Evolutionary conservation across 2,113 vertebrate genomes (phyloP).

Genomic region (Bufo gargarizans): DNA sequence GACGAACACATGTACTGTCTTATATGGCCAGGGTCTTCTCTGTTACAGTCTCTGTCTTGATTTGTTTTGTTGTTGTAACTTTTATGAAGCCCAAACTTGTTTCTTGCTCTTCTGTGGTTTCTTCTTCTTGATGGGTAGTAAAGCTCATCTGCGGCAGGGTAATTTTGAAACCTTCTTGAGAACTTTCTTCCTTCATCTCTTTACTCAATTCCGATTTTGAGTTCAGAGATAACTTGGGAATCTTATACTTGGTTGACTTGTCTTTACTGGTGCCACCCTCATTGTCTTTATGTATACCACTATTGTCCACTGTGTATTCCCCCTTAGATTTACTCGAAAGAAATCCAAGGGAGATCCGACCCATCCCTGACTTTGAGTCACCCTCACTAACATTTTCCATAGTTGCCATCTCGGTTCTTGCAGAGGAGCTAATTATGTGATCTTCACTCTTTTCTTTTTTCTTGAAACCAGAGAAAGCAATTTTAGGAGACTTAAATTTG

Average conservation of each 20-base stretch:
- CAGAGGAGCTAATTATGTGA: conserved; percentile 68
- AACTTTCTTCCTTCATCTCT: conserved; percentile 64
- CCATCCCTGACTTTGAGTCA: conserved; percentile 63
- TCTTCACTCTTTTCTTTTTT: conserved; percentile 63
- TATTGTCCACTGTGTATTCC: conserved; percentile 61
- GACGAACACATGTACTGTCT: not conserved
- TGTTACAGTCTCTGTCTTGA: conserved; percentile 65
- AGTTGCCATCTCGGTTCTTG: conserved; percentile 70
- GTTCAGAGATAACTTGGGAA: conserved; percentile 79
- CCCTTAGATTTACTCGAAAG: conserved; percentile 63
- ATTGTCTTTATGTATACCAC: conserved; percentile 15
- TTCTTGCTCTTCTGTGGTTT: conserved; percentile 63
- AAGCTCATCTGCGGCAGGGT: conserved; percentile 75
- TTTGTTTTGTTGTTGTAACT: conserved; percentile 69
- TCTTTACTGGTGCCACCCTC: conserved; percentile 60
- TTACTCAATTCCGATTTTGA: conserved; percentile 72
- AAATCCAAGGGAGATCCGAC: conserved; percentile 65
- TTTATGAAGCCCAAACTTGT: conserved; percentile 63
- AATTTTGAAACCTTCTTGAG: conserved; percentile 71
- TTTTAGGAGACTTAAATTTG: conserved; percentile 65
- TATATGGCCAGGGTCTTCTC: conserved; percentile 66
- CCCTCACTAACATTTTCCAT: conserved; percentile 64
- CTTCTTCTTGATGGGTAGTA: conserved; percentile 62
- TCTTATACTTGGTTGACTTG: conserved; percentile 77
- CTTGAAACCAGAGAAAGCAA: conserved; percentile 64